These are phyloP conservation scores for Plagodis dolabraria DNA, from an alignment of 2,888 invertebrate genomes.

Conservation along the genomic window DNA sequence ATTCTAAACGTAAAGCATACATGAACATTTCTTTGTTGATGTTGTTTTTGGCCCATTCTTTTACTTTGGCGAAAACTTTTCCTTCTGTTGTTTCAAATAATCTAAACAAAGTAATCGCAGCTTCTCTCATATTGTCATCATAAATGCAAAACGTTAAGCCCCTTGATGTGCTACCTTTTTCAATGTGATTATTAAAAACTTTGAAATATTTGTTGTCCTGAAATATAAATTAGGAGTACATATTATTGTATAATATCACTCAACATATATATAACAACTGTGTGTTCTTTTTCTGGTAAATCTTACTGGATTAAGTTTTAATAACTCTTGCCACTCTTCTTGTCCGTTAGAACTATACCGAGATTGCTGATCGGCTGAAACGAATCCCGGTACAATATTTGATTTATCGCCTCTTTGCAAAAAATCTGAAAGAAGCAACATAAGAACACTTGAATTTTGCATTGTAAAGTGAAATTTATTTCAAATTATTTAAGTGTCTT, in stretches of 20 bases:
- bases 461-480: too few relatives aligned
- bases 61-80: constrained; percentile 60
- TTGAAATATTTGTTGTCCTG: constrained; percentile 58
- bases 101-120: constrained; percentile 73
- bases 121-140: constrained; percentile 74
- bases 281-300: not conserved
- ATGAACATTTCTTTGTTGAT: constrained; percentile 79
- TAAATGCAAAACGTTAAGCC: constrained; percentile 78
- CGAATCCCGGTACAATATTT: constrained; percentile 16
- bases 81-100: constrained; percentile 66
- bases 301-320: constrained; percentile 13
- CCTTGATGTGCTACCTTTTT: constrained; percentile 57
- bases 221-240: constrained; percentile 29
- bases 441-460: too few relatives aligned
- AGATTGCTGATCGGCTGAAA: not conserved
- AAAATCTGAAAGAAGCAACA: constrained; percentile 11
- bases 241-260: too few relatives aligned
- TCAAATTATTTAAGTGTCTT: too few relatives aligned
- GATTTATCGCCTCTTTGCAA: constrained; percentile 7
- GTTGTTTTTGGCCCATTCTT: constrained; percentile 65
- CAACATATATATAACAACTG: too few relatives aligned
- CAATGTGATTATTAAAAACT: constrained; percentile 50
- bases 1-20: constrained; percentile 73
- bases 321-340: constrained; percentile 7
- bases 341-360: constrained; percentile 2